A percentile compares a stretch with the other conserved stretches of the same genome.
Evolutionary conservation across 2,797 vertebrate species (phyloP).

Genomic region (Poecilia gillii): DNA sequence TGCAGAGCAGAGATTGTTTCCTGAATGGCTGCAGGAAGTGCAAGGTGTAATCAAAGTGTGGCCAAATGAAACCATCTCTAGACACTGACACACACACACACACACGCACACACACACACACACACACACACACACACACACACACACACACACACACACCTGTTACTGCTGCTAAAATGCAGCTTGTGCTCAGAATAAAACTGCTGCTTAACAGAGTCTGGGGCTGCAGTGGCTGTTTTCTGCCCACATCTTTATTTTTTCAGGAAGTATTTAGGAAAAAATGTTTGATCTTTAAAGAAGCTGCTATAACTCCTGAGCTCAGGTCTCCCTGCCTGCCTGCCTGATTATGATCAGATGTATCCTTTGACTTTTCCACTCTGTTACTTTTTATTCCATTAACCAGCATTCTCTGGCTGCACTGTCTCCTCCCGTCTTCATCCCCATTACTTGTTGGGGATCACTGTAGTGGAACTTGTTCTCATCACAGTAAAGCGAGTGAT

Average conservation of each 20-base stretch:
- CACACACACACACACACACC: neutral
- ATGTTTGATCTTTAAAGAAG: neutral
- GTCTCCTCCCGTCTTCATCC: conserved; percentile 27
- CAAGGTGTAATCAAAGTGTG: conserved; percentile 36
- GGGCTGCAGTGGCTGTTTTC: neutral
- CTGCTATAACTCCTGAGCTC: neutral
- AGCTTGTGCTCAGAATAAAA: neutral
- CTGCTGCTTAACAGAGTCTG: neutral
- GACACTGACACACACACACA: neutral
- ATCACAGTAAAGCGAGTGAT: conserved; percentile 54
- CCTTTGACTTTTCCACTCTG: conserved; percentile 59
- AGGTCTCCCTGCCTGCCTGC: neutral
- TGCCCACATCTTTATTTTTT: neutral
- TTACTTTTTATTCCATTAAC: conserved; percentile 53
- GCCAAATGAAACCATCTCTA: conserved; percentile 22
- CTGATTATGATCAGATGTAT: neutral
- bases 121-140: neutral
- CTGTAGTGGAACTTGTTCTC: conserved; percentile 63
- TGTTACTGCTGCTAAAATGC: neutral
- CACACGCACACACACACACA: neutral
- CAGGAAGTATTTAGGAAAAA: neutral
- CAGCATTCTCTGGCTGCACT: conserved; percentile 33
- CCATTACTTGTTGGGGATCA: conserved; percentile 34
- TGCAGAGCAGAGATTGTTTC: conserved; percentile 17
- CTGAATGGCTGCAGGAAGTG: conserved; percentile 35